A percentile compares a stretch with the other conserved stretches of the same genome.
Evolutionary conservation across 1,140 invertebrate species (phyloP).

Genomic region (Formica exsecta): DNA sequence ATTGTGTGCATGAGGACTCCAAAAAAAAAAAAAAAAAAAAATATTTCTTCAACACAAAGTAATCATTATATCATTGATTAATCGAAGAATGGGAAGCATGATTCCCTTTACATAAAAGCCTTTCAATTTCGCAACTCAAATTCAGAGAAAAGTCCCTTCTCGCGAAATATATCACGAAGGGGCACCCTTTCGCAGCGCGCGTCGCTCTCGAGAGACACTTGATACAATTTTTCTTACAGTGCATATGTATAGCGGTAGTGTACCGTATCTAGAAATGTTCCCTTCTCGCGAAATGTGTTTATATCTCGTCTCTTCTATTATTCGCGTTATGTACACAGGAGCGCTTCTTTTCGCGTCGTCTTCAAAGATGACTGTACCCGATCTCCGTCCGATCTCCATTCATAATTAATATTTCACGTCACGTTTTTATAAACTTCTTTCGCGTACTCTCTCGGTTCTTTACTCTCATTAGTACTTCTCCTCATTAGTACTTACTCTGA

Average conservation of each 20-base stretch:
- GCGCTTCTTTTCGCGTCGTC: constrained; percentile 44
- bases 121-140: neutral
- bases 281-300: constrained; percentile 48
- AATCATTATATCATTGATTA: constrained; percentile 20
- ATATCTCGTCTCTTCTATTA: constrained; percentile 45
- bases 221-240: constrained; percentile 45
- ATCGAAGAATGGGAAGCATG: neutral
- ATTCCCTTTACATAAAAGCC: constrained; percentile 15
- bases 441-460: constrained; percentile 38
- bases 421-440: constrained; percentile 44
- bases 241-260: constrained; percentile 66
- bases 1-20: neutral
- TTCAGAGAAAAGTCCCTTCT: neutral
- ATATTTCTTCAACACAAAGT: neutral
- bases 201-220: neutral
- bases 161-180: neutral
- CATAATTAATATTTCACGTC: constrained; percentile 25
- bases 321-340: constrained; percentile 80
- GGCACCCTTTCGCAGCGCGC: neutral
- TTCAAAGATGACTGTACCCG: constrained; percentile 76
- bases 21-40: no score
- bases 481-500: constrained; percentile 48
- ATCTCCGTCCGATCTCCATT: constrained; percentile 33
- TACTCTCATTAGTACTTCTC: constrained; percentile 27
- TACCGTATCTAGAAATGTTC: constrained; percentile 67